Conservation (phyloP, 1,140 invertebrate genomes). For the Drosophila mayri region DNA sequence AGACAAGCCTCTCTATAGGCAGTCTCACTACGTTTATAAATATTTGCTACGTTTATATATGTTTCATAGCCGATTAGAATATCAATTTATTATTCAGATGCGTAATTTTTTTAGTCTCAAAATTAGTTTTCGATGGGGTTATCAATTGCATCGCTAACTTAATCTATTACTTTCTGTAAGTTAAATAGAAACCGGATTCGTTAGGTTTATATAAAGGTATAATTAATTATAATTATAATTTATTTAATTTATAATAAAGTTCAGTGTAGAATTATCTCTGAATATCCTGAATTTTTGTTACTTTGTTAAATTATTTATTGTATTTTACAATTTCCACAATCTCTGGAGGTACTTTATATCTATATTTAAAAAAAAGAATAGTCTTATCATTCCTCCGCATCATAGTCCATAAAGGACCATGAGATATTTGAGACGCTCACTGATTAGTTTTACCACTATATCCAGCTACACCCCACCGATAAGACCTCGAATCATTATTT, state of each 20-base stretch:
- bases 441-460: conserved; percentile 12
- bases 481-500: conserved; percentile 16
- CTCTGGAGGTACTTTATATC: background rate
- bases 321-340: background rate
- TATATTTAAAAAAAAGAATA: background rate
- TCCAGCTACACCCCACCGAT: conserved; percentile 25
- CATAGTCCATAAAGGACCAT: background rate
- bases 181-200: background rate
- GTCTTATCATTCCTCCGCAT: background rate
- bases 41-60: background rate
- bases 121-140: conserved; percentile 7
- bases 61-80: background rate
- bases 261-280: background rate
- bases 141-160: background rate
- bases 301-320: background rate
- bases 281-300: background rate
- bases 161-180: background rate
- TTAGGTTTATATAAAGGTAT: too few relatives aligned
- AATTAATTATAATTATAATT: too few relatives aligned
- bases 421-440: background rate
- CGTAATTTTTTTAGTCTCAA: conserved; percentile 8
- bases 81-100: background rate
- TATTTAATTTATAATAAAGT: background rate
- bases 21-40: background rate
- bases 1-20: background rate